Percentiles rank a stretch among this genome's conserved stretches.
Conservation (phyloP, 2,113 vertebrate species). For the Zapornia atra region DNA sequence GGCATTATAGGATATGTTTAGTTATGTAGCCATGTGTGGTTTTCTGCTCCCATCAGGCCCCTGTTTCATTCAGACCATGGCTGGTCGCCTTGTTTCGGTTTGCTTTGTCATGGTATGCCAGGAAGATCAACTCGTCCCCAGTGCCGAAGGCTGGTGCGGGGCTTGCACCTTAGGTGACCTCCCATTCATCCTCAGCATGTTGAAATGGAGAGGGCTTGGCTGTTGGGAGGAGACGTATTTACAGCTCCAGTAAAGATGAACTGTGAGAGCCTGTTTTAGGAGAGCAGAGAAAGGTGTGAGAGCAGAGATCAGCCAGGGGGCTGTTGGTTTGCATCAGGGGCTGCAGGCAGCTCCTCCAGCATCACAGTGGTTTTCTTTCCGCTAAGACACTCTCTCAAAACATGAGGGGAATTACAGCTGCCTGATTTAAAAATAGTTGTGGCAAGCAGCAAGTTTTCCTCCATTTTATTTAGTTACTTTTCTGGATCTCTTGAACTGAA, state of each 20-base stretch:
- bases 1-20: neutral
- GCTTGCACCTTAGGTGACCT: neutral
- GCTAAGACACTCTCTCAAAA: neutral
- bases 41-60: neutral
- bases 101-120: neutral
- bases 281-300: neutral
- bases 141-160: fast-evolving
- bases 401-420: neutral
- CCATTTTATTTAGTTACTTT: neutral
- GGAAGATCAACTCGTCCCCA: neutral
- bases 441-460: neutral
- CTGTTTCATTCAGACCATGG: neutral
- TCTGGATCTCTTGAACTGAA: neutral
- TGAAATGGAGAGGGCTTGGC: fast-evolving
- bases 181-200: neutral
- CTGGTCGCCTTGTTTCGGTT: neutral
- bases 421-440: neutral
- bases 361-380: neutral
- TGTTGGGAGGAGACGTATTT: neutral
- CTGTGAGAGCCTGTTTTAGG: neutral
- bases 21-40: neutral
- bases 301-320: fast-evolving
- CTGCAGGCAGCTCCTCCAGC: neutral
- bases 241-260: neutral
- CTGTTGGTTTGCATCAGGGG: neutral